Evolutionary conservation across 2,113 vertebrate species (phyloP).

Genomic region (Semnornis frantzii): DNA sequence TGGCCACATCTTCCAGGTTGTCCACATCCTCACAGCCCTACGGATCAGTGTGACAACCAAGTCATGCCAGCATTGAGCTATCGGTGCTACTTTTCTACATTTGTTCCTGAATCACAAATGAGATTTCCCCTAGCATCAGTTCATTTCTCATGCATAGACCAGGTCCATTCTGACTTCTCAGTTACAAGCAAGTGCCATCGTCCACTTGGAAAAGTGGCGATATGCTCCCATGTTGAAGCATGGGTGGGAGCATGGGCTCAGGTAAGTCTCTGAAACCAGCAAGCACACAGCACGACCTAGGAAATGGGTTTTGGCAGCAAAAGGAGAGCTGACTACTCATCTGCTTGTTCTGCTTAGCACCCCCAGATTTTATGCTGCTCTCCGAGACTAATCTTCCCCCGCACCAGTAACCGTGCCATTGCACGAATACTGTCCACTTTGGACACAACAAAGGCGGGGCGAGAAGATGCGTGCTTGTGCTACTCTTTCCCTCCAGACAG

Average conservation of each 20-base stretch:
- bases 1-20: background rate
- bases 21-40: background rate
- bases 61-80: background rate
- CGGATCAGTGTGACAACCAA: too few relatives aligned
- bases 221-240: background rate
- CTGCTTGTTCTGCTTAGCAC: background rate
- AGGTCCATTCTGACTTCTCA: background rate
- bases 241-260: background rate
- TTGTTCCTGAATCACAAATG: background rate
- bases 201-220: background rate
- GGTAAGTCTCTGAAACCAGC: fast-evolving
- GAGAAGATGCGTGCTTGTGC: background rate
- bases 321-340: background rate
- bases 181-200: background rate
- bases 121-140: background rate
- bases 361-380: background rate
- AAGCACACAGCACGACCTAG: fast-evolving
- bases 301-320: background rate
- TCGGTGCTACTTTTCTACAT: background rate
- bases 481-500: background rate
- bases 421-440: background rate
- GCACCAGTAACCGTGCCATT: too few relatives aligned
- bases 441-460: background rate
- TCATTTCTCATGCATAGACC: background rate
- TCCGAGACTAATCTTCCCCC: background rate